A percentile compares a stretch with the other conserved stretches of the same genome.
Evolutionary conservation across 37 sponge, comb jelly and placozoan genomes (phyloP).

Genomic region (Theonella swinhoei): DNA sequence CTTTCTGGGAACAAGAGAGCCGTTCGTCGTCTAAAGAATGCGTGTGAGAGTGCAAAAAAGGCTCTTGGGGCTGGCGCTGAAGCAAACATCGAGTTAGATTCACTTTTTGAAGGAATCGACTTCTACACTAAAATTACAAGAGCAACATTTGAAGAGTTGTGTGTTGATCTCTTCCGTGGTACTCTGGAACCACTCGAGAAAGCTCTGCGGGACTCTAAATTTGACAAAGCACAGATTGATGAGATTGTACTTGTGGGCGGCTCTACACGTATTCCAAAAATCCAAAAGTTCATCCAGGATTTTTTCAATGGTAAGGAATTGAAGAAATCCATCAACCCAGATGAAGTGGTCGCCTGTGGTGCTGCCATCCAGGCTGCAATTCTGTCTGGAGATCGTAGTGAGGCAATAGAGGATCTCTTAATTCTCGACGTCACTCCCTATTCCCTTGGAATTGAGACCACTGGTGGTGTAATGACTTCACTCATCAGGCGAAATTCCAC

Average conservation of each 20-base stretch:
- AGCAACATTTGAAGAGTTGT: constrained; percentile 96
- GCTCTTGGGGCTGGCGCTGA: constrained; percentile 89
- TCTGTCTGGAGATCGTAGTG: constrained; percentile 90
- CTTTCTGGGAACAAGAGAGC: constrained; percentile 80
- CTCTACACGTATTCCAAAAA: constrained; percentile 98
- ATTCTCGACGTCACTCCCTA: constrained; percentile 92
- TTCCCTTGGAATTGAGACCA: constrained; percentile 98
- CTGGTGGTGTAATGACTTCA: constrained; percentile 97
- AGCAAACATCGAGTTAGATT: constrained; percentile 93
- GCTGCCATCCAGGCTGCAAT: constrained; percentile 99
- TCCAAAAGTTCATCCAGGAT: constrained; percentile 95
- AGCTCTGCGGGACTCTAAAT: constrained; percentile 87
- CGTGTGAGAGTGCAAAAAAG: constrained; percentile 91
- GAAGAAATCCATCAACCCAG: constrained; percentile 98
- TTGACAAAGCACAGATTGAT: constrained; percentile 89
- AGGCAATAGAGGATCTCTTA: constrained; percentile 93
- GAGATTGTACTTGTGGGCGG: constrained; percentile 98
- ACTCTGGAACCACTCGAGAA: constrained; percentile 96
- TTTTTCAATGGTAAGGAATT: constrained; percentile 97
- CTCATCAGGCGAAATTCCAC: constrained; percentile 97
- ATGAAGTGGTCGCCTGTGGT: constrained; percentile 99
- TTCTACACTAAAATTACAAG: constrained; percentile 96
- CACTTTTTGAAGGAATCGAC: constrained; percentile 92
- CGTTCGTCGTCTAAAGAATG: constrained; percentile 88
- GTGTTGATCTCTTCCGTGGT: constrained; percentile 88